phyloP scores from a whole-genome alignment of 1,140 invertebrate species.

The Caerostris extrusa region DNA sequence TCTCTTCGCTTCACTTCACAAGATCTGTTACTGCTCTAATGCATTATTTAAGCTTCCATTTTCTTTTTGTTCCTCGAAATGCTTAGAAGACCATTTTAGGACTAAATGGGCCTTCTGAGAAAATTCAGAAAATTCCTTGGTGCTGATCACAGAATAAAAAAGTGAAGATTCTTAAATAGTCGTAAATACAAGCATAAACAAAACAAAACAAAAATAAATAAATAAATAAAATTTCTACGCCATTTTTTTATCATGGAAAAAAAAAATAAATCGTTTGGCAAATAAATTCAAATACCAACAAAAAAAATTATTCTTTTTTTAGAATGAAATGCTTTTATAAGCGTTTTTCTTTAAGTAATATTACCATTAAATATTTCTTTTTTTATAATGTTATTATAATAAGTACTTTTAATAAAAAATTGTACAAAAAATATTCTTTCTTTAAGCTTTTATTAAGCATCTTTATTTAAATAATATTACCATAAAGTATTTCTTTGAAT shows the following conservation, averaged over 20 bases:
- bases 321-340: not conserved
- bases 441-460: too few species aligned
- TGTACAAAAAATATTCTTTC: too few species aligned
- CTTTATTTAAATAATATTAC: too few species aligned
- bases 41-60: not conserved
- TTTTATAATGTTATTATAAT: too few species aligned
- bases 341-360: not conserved
- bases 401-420: too few species aligned
- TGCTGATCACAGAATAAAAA: not conserved
- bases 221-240: not conserved
- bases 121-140: not conserved
- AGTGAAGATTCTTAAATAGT: not conserved
- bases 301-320: not conserved
- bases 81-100: not conserved
- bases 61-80: not conserved
- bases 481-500: too few species aligned
- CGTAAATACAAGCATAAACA: not conserved
- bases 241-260: not conserved
- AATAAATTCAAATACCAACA: not conserved
- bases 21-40: not conserved
- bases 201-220: not conserved
- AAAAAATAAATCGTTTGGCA: not conserved
- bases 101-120: not conserved
- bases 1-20: not conserved
- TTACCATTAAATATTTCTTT: too few species aligned